These are phyloP conservation scores for Cryptoleucopteryx plumbea DNA, from an alignment of 2,113 vertebrate species.

Conservation along the genomic window DNA sequence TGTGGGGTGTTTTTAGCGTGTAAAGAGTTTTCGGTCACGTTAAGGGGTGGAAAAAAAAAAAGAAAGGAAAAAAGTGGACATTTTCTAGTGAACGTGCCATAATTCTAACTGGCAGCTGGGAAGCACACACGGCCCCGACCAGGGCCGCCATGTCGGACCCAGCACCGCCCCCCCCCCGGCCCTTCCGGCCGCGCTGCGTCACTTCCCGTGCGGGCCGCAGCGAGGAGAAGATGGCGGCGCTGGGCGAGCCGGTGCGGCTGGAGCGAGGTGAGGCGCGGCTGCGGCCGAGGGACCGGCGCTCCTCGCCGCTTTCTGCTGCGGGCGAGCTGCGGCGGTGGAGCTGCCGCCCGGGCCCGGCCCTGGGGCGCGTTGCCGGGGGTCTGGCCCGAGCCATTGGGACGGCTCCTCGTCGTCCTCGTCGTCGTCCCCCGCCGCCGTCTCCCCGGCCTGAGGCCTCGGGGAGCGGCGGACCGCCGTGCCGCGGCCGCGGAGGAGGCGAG, in stretches of 20 bases:
- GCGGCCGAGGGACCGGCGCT: neutral
- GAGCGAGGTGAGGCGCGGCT: constrained; percentile 83
- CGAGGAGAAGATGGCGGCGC: constrained; percentile 80
- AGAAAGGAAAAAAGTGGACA: no score
- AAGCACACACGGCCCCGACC: fast-evolving
- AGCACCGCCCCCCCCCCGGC: fast-evolving
- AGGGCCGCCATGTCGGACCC: fast-evolving
- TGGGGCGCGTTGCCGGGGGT: no score
- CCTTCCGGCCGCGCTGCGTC: neutral
- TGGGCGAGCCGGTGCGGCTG: constrained; percentile 88
- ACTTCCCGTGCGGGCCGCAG: constrained; percentile 55
- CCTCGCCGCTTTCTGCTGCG: no score
- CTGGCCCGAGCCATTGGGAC: no score
- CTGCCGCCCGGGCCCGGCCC: no score
- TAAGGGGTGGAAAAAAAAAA: fast-evolving
- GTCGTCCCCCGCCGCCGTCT: no score
- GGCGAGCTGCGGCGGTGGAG: neutral
- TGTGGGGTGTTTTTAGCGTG: fast-evolving
- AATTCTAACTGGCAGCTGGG: no score
- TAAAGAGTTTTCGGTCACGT: fast-evolving
- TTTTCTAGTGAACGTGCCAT: neutral
- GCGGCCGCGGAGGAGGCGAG: no score
- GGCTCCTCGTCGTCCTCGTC: no score
- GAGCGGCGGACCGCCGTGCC: no score
- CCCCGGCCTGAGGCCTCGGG: no score